Evolutionary conservation across 2,888 invertebrate species (phyloP), one percentile per base, ranked within the genome.

Genomic region (Xylota sylvarum): DNA sequence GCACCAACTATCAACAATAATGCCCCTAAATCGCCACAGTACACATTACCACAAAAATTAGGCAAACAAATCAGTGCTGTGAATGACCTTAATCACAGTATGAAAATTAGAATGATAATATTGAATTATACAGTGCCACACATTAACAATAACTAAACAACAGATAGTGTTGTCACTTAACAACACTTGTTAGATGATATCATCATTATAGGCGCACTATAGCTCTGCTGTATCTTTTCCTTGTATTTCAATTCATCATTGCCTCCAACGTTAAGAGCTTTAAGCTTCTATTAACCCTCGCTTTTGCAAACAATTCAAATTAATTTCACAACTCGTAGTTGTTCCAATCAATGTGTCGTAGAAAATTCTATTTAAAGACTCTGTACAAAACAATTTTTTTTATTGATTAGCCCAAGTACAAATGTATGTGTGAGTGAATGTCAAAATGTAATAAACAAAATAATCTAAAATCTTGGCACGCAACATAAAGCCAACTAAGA

Each of bases 381-480:
- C 0, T 10, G 27, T n/a, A 55, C 27, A 12, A 4, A 55, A 55
- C 27, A n/a, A 30, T n/a, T 23, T 10, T n/a, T 30, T 6, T 50
- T 23, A 19, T 23, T 27, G 50, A 12, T 50, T 32, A 14, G 0
- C 12, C 12, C n/a, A 37, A 37, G 10, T 10, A 1, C 17, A 17
- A 14, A 7, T 35, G 35, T 19, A 1, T 35, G 14, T 56, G 23
- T 52, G 27, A 14, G 55, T 55, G 12, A 23, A 23, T 55, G 37
- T 55, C n/a, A 30, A 30, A 55, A n/a, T 14, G 10, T 19, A 58
- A 37, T 19, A 37, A 37, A 37, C 19, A 58, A 19, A 19, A 37
- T 37, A 58, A 58, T 58, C 58, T 32, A 37, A 14, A 58, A 17
- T 17, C 58, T 10, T 5, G 4, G 35, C 58, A 58, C 58, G 14